These are phyloP conservation scores for Clamator glandarius DNA, from an alignment of 2,797 vertebrate genomes.

Conservation along the genomic window DNA sequence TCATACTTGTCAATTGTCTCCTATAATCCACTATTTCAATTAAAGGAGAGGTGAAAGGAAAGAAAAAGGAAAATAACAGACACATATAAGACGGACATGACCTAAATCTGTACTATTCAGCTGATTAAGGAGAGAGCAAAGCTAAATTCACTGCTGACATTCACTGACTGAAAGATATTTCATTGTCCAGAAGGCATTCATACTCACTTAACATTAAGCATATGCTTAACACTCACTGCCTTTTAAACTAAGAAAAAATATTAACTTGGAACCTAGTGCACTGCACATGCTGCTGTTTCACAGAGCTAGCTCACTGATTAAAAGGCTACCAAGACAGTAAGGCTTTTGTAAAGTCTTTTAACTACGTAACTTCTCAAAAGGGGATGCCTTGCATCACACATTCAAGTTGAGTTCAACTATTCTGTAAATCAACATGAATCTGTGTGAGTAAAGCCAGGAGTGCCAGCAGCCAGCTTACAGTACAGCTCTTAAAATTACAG, in stretches of 20 bases:
- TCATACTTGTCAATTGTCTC: constrained; percentile 28
- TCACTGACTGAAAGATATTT: not conserved
- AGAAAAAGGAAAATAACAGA: not conserved
- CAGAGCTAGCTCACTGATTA: not conserved
- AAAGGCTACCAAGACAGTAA: not conserved
- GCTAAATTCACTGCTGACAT: not conserved
- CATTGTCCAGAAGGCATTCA: constrained; percentile 3
- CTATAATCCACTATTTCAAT: not conserved
- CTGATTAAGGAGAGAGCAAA: not conserved
- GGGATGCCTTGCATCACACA: not conserved
- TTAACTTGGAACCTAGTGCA: not conserved
- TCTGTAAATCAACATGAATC: not conserved
- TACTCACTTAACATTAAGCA: not conserved
- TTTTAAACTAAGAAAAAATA: constrained; percentile 21
- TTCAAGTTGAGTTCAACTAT: not conserved
- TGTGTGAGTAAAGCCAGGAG: not conserved
- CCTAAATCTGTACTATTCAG: not conserved
- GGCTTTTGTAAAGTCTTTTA: constrained; percentile 5
- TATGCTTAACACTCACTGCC: not conserved
- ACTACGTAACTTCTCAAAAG: not conserved
- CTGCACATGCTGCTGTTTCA: not conserved
- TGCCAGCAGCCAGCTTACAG: not conserved
- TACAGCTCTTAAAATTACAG: not conserved
- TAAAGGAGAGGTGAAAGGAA: constrained; percentile 14
- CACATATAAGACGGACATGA: not conserved